Base-by-base conservation (phyloP, 2,888 invertebrate genomes). In the Anaspis maculata region DNA sequence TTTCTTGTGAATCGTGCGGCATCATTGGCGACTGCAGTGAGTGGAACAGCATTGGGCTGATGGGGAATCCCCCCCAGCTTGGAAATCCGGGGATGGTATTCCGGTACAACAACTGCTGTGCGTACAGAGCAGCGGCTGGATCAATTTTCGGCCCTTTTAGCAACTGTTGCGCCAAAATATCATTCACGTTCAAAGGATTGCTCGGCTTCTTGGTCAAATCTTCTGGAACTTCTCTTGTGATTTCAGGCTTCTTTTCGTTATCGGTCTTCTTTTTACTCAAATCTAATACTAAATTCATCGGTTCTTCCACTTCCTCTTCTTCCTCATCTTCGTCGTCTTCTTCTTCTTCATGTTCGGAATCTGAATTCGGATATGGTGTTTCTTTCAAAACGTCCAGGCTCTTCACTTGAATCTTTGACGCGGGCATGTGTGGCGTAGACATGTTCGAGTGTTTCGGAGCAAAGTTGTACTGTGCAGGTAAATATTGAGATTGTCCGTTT, bases 191-290 rank as follows among this genome's bases (percentile, higher is more conserved):
- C 3, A 43, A 27, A 7, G 27, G 30, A 6, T 13, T 13, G 6
- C 9, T 6, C 2, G 30, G 21, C 39, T 73, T 70, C 32, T 62
- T 64, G 1, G 64, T 61, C 22, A 66, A 51, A 49, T 69, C 68
- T 48, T 75, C 69, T 1, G 73, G 69, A 27, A 47, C 45, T 41
- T 61, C 52, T 9, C 10, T 10, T 5, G 5, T 10, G 33, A 27
- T 30, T 37, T 57, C 45, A 13, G 46, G 51, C 37, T 54, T 54
- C 2, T 49, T 43, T 5, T 54, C 49, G 1, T 53, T 51, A n/a
- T 51, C 51, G 5, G 39, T 27, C 46, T 59, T 77, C 64, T 87
- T 88, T 57, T 84, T 85, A 58, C 87, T 87, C 42, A 90, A 72
- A 66, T 90, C 89, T 26, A 89, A 69, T 3, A 83, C 87, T n/a